Percentiles rank a stretch among this genome's conserved stretches.
phyloP scores from a whole-genome alignment of 1,140 invertebrate genomes.

The Drosophila nigromelanica region DNA sequence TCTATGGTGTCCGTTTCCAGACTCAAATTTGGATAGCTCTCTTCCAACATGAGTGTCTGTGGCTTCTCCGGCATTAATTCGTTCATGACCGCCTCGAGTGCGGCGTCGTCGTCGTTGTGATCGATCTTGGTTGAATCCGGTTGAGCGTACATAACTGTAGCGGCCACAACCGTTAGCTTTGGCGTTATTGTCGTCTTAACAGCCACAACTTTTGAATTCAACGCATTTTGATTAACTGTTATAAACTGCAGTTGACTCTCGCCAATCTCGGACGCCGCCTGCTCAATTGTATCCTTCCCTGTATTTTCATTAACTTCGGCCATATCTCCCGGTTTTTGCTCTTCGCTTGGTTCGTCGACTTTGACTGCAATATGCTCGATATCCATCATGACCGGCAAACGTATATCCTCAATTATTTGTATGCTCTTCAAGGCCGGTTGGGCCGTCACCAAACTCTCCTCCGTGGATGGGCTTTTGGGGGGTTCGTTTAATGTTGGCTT shows the following conservation, averaged over 20 bases:
- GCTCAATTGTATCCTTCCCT: not conserved
- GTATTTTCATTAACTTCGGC: not conserved
- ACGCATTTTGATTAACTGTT: not conserved
- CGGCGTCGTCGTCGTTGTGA: constrained; percentile 39
- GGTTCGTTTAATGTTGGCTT: not conserved
- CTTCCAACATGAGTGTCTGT: not conserved
- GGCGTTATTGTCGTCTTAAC: constrained; percentile 6
- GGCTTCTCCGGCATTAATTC: constrained; percentile 3
- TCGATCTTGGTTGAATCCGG: constrained; percentile 67
- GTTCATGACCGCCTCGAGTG: constrained; percentile 23
- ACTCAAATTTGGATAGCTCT: constrained; percentile 28
- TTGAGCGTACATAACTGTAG: constrained; percentile 51
- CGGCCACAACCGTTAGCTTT: not conserved
- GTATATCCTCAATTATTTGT: constrained; percentile 62
- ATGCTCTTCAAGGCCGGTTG: constrained; percentile 9
- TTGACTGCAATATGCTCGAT: constrained; percentile 54
- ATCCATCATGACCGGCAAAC: constrained; percentile 49
- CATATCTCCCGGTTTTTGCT: not conserved
- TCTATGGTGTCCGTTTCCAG: constrained; percentile 57
- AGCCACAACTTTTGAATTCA: not conserved
- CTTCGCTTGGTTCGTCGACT: constrained; percentile 30
- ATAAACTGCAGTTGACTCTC: not conserved
- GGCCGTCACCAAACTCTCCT: not conserved
- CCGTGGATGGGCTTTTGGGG: not conserved
- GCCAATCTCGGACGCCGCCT: not conserved